phyloP scores from a whole-genome alignment of 2,888 invertebrate genomes.

The Atrina japonica region DNA sequence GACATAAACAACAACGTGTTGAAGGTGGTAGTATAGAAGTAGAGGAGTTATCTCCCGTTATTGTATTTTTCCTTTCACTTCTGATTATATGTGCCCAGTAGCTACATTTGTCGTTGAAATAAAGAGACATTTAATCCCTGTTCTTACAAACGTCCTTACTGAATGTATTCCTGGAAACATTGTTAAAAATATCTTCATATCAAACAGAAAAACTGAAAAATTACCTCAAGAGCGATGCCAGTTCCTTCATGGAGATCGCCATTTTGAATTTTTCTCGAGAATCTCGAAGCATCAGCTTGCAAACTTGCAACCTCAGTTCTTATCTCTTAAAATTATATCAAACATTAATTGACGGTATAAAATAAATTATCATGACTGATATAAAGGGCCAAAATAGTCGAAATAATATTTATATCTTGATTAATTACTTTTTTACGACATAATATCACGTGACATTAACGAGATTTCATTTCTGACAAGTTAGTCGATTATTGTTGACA shows the following conservation, averaged over 20 bases:
- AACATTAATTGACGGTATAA: background rate
- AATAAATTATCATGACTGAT: background rate
- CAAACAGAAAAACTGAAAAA: no score
- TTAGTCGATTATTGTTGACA: constrained; percentile 31
- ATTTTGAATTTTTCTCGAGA: constrained; percentile 67
- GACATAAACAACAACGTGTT: no score
- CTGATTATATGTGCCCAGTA: no score
- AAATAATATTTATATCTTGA: background rate
- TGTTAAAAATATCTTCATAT: no score
- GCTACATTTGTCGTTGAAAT: no score
- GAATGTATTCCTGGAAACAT: no score
- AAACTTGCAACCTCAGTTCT: background rate
- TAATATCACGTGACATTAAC: constrained; percentile 42
- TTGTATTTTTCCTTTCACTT: no score
- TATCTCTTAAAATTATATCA: background rate
- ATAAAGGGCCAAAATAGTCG: background rate
- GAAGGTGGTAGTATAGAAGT: no score
- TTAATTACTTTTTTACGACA: background rate
- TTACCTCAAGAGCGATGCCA: constrained; percentile 82
- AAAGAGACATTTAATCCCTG: no score
- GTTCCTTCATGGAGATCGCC: constrained; percentile 83
- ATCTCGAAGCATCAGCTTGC: background rate
- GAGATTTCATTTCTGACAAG: constrained; percentile 36
- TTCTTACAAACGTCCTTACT: no score
- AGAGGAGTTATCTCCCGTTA: no score